These are phyloP conservation scores for Eurytemora carolleeae DNA, from an alignment of 1,140 invertebrate species.

Conservation along the genomic window DNA sequence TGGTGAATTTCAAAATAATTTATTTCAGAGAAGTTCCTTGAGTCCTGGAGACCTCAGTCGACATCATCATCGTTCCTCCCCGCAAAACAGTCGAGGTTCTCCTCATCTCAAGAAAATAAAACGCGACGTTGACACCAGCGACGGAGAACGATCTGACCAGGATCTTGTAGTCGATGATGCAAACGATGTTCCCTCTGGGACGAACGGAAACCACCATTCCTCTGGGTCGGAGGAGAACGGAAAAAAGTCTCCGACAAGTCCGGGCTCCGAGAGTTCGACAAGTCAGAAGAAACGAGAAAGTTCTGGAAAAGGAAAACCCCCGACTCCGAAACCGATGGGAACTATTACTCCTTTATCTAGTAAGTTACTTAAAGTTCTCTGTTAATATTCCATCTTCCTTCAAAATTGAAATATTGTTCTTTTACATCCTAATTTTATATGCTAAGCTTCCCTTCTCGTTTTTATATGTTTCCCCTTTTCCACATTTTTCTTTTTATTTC, in stretches of 20 bases:
- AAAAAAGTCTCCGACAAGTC: neutral
- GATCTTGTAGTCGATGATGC: neutral
- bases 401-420: too few relatives aligned
- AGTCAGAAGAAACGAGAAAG: neutral
- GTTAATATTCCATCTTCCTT: too few relatives aligned
- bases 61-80: too few relatives aligned
- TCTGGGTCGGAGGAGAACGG: neutral
- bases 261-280: neutral
- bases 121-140: too few relatives aligned
- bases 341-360: too few relatives aligned
- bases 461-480: too few relatives aligned
- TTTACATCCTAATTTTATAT: too few relatives aligned
- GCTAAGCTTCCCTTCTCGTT: too few relatives aligned
- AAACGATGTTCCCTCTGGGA: neutral
- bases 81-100: neutral
- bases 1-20: too few relatives aligned
- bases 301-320: neutral
- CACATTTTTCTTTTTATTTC: too few relatives aligned
- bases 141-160: neutral
- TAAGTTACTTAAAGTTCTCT: too few relatives aligned
- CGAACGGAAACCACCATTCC: neutral
- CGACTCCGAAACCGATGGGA: neutral
- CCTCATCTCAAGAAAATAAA: neutral
- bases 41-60: neutral
- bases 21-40: neutral